Evolutionary conservation across 2,113 vertebrate species (phyloP), one percentile per base, ranked within the genome.

Genomic region (Xenus cinereus): DNA sequence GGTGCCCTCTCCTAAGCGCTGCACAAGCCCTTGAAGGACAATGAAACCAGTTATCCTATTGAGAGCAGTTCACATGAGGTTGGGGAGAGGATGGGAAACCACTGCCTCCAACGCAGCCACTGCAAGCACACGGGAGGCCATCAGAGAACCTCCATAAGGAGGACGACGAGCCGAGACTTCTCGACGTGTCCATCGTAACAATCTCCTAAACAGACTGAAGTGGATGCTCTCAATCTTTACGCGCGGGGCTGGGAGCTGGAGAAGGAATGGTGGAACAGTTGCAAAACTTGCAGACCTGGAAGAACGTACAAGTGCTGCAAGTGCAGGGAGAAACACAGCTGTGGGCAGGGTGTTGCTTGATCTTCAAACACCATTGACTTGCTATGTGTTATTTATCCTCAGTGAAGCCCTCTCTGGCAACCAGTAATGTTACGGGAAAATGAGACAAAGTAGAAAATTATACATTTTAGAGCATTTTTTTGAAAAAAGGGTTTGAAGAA

Each of bases 131-230:
- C 0, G 24, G 8, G 33, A 72, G 11, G 23, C n/a, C 43, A 54
- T 24, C 53, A 56, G 43, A 80, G 68, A 76, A 56, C 30, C 26
- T 27, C 50, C 26, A 3, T 51, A 51, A 51, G 26, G 50, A 51
- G 24, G 50, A 51, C 28, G 14, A 51, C 14, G 2, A 81, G 32
- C 41, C 18, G 63, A 63, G 69, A 39, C n/a, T 57, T n/a, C 43
- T 53, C 37, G 43, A 57, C 0, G 0, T 3, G 1, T 26, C n/a
- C 5, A 4, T 83, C 23, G 1, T 17, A 63, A 62, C 57, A 43
- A 32, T 30, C 24, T 41, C 43, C 48, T 68, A 59, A 73, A 68
- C 9, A 85, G 48, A 53, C 7, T 76, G n/a, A 13, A 4, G 14
- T 26, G 71, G 53, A 32, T 64, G 27, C 33, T 90, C 62, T 60